Percentiles rank a stretch among this genome's conserved stretches.
Evolutionary conservation across 2,113 vertebrate genomes (phyloP).

Genomic region (Coracopsis vasa): DNA sequence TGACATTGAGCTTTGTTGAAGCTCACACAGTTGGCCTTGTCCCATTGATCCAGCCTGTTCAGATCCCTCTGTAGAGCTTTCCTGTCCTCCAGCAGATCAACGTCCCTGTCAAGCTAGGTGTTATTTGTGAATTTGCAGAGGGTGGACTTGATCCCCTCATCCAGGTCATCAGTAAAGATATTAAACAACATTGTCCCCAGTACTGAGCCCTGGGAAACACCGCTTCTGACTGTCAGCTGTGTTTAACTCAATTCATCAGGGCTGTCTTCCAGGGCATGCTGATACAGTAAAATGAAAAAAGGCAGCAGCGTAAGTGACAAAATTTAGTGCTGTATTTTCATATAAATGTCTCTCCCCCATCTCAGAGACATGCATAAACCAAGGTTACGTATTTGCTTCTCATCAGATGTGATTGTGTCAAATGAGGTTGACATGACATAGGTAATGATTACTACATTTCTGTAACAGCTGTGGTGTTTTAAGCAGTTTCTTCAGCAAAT

Average conservation of each 20-base stretch:
- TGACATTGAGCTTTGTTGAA: neutral
- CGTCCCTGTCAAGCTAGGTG: neutral
- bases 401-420: fast-evolving
- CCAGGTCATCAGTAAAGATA: neutral
- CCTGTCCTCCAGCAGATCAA: neutral
- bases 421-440: neutral
- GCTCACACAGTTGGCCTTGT: neutral
- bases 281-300: neutral
- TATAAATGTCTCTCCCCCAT: fast-evolving
- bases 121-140: neutral
- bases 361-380: fast-evolving
- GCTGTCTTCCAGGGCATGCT: fast-evolving
- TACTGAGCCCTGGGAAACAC: neutral
- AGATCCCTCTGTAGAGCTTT: neutral
- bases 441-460: neutral
- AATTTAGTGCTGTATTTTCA: neutral
- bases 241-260: neutral
- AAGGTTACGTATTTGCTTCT: neutral
- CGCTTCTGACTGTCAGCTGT: neutral
- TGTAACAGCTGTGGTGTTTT: neutral
- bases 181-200: neutral
- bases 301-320: neutral
- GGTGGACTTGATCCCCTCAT: too few species aligned
- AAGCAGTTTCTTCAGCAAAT: neutral
- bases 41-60: neutral